Evolutionary conservation across 2,888 invertebrate genomes (phyloP).

Genomic region (Synergus itoensis): DNA sequence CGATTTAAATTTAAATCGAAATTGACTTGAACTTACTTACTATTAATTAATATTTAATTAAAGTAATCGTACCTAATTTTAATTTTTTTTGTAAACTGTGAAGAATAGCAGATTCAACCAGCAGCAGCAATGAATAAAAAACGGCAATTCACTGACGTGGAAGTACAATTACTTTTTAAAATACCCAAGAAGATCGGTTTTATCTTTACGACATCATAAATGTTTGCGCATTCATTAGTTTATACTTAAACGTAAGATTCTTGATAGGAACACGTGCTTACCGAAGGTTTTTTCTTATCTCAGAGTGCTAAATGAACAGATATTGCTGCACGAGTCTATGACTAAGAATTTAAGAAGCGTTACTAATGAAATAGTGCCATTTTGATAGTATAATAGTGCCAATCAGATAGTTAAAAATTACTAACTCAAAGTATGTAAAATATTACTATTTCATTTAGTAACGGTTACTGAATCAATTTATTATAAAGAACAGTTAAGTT

Average conservation of each 20-base stretch:
- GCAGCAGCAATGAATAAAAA: neutral
- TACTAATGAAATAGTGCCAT: too few species aligned
- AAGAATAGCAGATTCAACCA: neutral
- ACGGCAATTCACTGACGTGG: neutral
- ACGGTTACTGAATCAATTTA: too few species aligned
- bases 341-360: neutral
- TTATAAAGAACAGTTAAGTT: neutral
- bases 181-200: neutral
- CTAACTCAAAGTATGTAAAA: too few species aligned
- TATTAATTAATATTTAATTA: neutral
- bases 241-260: neutral
- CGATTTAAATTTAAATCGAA: neutral
- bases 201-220: neutral
- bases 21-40: too few species aligned
- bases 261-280: neutral
- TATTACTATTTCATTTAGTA: too few species aligned
- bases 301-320: neutral
- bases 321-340: neutral
- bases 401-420: too few species aligned
- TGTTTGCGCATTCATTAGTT: neutral
- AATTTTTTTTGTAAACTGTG: neutral
- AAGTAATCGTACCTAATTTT: neutral
- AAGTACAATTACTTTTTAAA: neutral
- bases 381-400: too few species aligned
- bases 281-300: neutral